These are phyloP conservation scores for Athetis lepigone DNA, from an alignment of 2,888 invertebrate species.

Conservation along the genomic window DNA sequence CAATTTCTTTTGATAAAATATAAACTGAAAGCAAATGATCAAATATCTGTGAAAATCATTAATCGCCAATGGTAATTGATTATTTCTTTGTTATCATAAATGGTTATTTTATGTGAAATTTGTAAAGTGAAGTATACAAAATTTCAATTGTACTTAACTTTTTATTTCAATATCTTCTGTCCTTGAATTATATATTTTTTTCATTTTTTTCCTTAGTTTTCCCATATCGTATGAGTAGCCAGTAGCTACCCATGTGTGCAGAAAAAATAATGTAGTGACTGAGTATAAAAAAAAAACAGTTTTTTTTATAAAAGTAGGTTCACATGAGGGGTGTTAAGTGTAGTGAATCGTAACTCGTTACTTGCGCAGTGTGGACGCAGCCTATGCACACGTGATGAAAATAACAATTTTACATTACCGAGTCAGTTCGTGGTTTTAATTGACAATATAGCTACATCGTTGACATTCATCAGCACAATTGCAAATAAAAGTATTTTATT, in stretches of 20 bases:
- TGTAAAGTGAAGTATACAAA: too few species aligned
- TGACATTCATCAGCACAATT: slow-evolving; percentile 72
- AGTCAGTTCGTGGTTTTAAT: slow-evolving; percentile 75
- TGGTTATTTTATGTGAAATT: too few species aligned
- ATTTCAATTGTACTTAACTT: too few species aligned
- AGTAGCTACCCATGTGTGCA: too few species aligned
- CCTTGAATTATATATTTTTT: too few species aligned
- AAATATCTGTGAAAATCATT: too few species aligned
- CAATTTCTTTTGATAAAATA: not conserved
- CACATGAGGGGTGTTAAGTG: slow-evolving; percentile 58
- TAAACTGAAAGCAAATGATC: not conserved
- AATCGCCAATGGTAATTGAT: too few species aligned
- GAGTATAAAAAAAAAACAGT: not conserved
- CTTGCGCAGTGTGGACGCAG: slow-evolving; percentile 54
- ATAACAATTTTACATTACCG: slow-evolving; percentile 79
- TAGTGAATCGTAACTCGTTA: slow-evolving; percentile 65
- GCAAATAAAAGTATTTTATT: slow-evolving; percentile 74
- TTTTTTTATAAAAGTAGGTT: not conserved
- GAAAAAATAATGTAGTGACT: not conserved
- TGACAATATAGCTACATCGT: slow-evolving; percentile 74
- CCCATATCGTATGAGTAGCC: too few species aligned
- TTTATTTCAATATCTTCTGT: too few species aligned
- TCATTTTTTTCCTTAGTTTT: too few species aligned
- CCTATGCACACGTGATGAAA: slow-evolving; percentile 75
- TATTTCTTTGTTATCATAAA: too few species aligned